Evolutionary conservation across 2,888 invertebrate genomes (phyloP), one percentile per base, ranked within the genome.

Genomic region (Alloplasta piceator): DNA sequence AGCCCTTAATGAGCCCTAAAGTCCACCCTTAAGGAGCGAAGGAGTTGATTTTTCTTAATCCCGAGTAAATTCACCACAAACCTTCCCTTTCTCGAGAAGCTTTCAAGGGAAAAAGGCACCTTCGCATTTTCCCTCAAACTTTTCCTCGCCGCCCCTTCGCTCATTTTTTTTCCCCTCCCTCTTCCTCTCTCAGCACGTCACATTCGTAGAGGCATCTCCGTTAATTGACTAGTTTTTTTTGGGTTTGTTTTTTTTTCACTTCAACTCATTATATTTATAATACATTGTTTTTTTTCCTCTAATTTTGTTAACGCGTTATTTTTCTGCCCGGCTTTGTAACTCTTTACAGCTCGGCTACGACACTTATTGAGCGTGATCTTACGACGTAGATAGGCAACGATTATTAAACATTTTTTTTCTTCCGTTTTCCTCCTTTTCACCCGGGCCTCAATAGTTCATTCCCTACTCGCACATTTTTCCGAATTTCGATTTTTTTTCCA

Each of bases 171-270:
- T 80, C 56, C 9, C n/a, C 6, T 12, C n/a, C 26, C 16, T 46
- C 12, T 64, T 48, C 46, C 56, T 16, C 48, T 48, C 52, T 84
- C 74, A 83, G 82, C 86, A 84, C 86, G 85, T 86, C 85, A 86
- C 87, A 89, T 87, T 90, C 87, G 86, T 87, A 89, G 90, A 90
- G 88, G 87, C 89, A 91, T 90, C 88, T 89, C 88, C 88, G 84
- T 88, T 91, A 92, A 91, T 92, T 91, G 91, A 92, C 91, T 91
- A 91, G 90, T 87, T 88, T 85, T 86, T 83, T 83, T 78, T 83
- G n/a, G n/a, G n/a, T 84, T 78, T 84, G 77, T 83, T 80, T 78
- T 67, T 84, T 83, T 61, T 75, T 70, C 48, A 16, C 60, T 60
- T 61, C 61, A 46, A 5, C 52, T 52, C 14, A 4, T 76, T 56